A percentile compares a stretch with the other conserved stretches of the same genome.
phyloP scores from a whole-genome alignment of 2,888 invertebrate genomes.

The Fragum sueziense region DNA sequence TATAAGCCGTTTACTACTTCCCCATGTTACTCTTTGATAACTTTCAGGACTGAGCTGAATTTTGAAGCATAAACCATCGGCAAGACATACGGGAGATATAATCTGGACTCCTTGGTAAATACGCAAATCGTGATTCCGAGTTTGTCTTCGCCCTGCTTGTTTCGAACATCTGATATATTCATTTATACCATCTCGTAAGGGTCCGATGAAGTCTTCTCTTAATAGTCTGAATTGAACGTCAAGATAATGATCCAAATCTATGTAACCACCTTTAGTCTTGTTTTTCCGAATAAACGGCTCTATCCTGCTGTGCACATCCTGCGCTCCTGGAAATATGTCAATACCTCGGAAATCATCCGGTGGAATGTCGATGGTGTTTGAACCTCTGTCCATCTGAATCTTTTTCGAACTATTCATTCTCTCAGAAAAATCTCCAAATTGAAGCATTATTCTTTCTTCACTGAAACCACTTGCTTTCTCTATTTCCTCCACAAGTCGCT shows the following conservation, averaged over 20 bases:
- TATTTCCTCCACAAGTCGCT: slow-evolving; percentile 3
- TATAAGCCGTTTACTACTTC: slow-evolving; percentile 86
- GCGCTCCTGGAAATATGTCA: slow-evolving; percentile 7
- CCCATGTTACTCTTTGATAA: slow-evolving; percentile 77
- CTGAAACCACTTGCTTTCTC: background rate
- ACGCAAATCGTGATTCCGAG: slow-evolving; percentile 55
- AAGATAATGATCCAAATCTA: slow-evolving; percentile 88
- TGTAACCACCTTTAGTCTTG: slow-evolving; percentile 86
- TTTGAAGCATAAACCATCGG: slow-evolving; percentile 63
- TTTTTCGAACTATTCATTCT: background rate
- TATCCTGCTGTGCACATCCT: background rate
- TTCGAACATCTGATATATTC: slow-evolving; percentile 14
- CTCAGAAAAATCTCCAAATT: slow-evolving; percentile 1
- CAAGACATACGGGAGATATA: slow-evolving; percentile 51
- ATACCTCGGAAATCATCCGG: slow-evolving; percentile 33
- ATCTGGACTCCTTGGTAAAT: slow-evolving; percentile 72
- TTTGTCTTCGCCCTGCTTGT: background rate
- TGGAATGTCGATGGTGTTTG: background rate
- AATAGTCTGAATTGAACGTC: slow-evolving; percentile 90
- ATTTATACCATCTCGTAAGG: slow-evolving; percentile 86
- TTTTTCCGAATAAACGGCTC: slow-evolving; percentile 85
- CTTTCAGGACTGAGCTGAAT: slow-evolving; percentile 51
- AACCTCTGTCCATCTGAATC: background rate
- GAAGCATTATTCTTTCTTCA: background rate
- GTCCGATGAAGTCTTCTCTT: slow-evolving; percentile 90